These are phyloP conservation scores for Dissostichus mawsoni DNA, from an alignment of 2,113 vertebrate species.

Conservation along the genomic window DNA sequence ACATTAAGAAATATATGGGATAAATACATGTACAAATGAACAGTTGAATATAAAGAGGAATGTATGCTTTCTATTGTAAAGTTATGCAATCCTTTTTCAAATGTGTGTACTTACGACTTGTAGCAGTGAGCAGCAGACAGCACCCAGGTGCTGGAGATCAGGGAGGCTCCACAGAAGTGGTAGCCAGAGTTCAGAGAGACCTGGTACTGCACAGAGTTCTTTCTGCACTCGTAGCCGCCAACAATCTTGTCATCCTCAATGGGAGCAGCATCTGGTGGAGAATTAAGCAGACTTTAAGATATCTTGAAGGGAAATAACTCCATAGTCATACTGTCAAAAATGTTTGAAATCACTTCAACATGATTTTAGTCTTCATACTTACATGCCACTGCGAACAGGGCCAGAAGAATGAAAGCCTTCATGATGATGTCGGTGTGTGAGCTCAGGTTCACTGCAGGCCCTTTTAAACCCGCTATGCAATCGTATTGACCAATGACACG, in stretches of 20 bases:
- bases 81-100: too few relatives aligned
- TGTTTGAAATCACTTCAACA: too few relatives aligned
- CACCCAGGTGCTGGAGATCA: conserved; percentile 87
- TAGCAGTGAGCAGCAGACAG: conserved; percentile 91
- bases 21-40: too few relatives aligned
- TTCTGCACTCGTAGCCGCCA: conserved; percentile 85
- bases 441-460: neutral
- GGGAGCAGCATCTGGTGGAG: conserved; percentile 24
- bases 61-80: too few relatives aligned
- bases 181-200: conserved; percentile 86
- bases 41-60: too few relatives aligned
- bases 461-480: conserved; percentile 44
- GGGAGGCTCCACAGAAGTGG: conserved; percentile 85
- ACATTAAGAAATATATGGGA: too few relatives aligned
- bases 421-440: conserved; percentile 41
- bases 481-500: conserved; percentile 33
- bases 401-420: conserved; percentile 77
- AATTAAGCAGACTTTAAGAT: too few relatives aligned
- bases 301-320: neutral
- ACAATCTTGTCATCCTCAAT: conserved; percentile 86
- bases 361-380: conserved; percentile 35
- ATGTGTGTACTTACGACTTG: conserved; percentile 78
- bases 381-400: conserved; percentile 75
- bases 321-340: neutral
- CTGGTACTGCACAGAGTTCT: conserved; percentile 81